phyloP scores from a whole-genome alignment of 1,140 invertebrate species.

The Dreissena polymorpha region DNA sequence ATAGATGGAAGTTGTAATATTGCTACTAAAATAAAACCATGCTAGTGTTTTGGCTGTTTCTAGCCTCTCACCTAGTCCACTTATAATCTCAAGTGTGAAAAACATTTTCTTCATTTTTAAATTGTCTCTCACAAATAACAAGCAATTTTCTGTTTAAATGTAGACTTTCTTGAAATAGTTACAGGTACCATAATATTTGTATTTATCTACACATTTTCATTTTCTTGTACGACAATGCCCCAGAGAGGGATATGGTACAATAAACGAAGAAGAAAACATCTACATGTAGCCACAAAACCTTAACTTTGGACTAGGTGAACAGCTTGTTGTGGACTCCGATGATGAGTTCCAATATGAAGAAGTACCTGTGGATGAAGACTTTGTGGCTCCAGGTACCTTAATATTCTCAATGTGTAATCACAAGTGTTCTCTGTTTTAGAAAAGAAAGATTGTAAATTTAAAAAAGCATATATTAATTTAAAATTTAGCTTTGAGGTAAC shows the following conservation, averaged over 20 bases:
- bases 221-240: too few relatives aligned
- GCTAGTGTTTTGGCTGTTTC: too few relatives aligned
- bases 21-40: too few relatives aligned
- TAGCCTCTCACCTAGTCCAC: too few relatives aligned
- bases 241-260: too few relatives aligned
- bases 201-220: too few relatives aligned
- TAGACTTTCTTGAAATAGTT: too few relatives aligned
- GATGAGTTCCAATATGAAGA: conserved; percentile 76
- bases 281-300: conserved; percentile 4
- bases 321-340: conserved; percentile 68
- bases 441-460: background rate
- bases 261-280: background rate
- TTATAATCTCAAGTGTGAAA: too few relatives aligned
- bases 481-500: too few relatives aligned
- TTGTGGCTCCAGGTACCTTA: conserved; percentile 68
- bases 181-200: too few relatives aligned
- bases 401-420: background rate
- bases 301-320: conserved; percentile 55
- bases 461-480: too few relatives aligned
- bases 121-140: background rate
- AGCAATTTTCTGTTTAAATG: background rate
- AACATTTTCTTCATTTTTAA: too few relatives aligned
- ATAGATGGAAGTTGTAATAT: background rate
- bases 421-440: background rate
- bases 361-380: conserved; percentile 75